Conservation (phyloP, 2,797 vertebrate genomes). For the Rhincodon typus region DNA sequence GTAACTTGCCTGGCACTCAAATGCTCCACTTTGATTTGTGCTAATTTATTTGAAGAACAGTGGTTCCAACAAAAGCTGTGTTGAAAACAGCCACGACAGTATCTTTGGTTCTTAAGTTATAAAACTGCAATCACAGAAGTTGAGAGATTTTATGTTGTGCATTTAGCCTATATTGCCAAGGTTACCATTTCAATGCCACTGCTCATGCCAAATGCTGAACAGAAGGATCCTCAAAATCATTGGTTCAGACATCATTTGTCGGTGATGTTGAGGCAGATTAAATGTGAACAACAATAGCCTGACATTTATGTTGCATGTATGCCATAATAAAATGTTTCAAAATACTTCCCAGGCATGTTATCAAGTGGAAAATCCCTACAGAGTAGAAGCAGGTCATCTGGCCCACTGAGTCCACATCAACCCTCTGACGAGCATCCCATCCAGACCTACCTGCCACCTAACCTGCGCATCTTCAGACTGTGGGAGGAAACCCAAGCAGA, state of each 20-base stretch:
- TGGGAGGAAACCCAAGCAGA: no score
- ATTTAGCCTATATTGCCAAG: neutral
- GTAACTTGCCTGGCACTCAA: neutral
- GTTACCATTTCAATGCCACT: neutral
- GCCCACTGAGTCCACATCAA: no score
- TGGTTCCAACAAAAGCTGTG: neutral
- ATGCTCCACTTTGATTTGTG: neutral
- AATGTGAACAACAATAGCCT: neutral
- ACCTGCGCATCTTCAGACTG: no score
- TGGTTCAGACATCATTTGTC: neutral
- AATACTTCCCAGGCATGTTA: no score
- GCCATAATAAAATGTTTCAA: no score
- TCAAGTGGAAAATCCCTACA: no score
- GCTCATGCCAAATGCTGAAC: neutral
- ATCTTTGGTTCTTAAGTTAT: neutral
- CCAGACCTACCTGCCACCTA: no score
- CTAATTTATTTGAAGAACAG: neutral
- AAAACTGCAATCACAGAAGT: neutral
- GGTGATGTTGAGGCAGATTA: neutral
- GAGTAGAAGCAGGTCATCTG: no score
- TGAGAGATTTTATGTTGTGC: neutral
- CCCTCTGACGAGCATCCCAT: no score
- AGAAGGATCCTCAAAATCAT: neutral
- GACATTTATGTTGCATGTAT: no score
- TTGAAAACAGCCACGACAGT: neutral